Base-by-base conservation (phyloP, 2,888 invertebrate species). In the Andricus quercusramuli region DNA sequence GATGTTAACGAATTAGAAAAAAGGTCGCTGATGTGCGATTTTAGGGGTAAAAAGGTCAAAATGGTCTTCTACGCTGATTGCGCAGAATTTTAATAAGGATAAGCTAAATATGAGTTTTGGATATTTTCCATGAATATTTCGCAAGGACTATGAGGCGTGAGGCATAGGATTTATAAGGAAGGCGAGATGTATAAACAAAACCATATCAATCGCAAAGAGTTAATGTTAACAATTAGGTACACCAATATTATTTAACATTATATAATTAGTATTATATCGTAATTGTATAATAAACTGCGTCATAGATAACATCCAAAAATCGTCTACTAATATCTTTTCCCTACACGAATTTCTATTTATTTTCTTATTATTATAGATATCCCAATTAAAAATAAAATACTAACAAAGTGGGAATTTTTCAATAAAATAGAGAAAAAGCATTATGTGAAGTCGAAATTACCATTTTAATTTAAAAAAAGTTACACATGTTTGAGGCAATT, bases 221-320 rank as follows among this genome's bases (percentile, higher is more conserved):
- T 90, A 91, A 89, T 90, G 90, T 90, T 90, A 90, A 89, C 85
- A 85, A 86, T 87, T 90, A 89, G 89, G 86, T 88, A 91, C 87
- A 90, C 87, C 90, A 90, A 88, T 90, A 92, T 90, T 90, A 91
- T 90, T 90, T 89, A 92, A 86, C 86, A 89, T 90, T 90, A 89
- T 89, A 91, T 89, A 86, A 90, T 88, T 92, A 92, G 91, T 89
- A 86, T 89, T 88, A 90, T 89, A 91, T 90, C 92, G 92, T 92
- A 92, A 91, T 92, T 92, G 90, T 92, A 91, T 90, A 92, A 92
- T 92, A 92, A 92, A 92, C 87, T 90, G 89, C 90, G 88, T 91
- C 90, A 91, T 90, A 90, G 88, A 89, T 86, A 84, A 79, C 78
- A 78, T 81, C 82, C 78, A 37, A 13, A 20, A 20, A 5, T 74